These are phyloP conservation scores for Falcunculus frontatus DNA, from an alignment of 2,113 vertebrate species.

Conservation along the genomic window DNA sequence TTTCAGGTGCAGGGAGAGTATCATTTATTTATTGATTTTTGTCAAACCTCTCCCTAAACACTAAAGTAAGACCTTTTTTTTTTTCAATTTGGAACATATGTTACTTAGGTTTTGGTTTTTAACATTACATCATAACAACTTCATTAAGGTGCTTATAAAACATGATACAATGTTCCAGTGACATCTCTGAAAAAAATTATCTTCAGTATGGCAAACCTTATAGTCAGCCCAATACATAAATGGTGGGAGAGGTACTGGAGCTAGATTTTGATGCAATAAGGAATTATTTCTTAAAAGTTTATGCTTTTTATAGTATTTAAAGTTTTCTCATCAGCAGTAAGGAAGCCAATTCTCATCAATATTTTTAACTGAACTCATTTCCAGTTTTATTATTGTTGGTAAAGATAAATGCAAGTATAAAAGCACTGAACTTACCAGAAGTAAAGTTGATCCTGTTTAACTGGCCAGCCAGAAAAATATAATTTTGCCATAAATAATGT, in stretches of 20 bases:
- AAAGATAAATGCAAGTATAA: neutral
- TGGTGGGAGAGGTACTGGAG: neutral
- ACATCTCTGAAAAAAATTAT: neutral
- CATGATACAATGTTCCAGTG: neutral
- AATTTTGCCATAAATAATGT: neutral
- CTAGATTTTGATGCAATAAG: neutral
- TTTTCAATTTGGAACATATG: neutral
- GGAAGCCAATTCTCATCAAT: neutral
- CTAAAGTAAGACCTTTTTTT: neutral
- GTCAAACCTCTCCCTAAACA: neutral
- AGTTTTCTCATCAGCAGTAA: neutral
- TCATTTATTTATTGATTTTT: neutral
- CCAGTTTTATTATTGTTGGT: neutral
- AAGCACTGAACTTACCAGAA: neutral
- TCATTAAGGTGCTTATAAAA: neutral
- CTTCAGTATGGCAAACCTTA: neutral
- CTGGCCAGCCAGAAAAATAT: neutral
- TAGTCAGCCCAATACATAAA: neutral
- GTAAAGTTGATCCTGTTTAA: neutral
- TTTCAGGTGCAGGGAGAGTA: neutral
- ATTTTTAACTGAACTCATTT: neutral
- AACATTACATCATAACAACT: neutral
- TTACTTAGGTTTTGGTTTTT: neutral
- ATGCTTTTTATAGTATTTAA: neutral
- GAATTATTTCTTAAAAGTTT: neutral